These are phyloP conservation scores for Elaphurus davidianus DNA, from an alignment of 2,113 vertebrate genomes.

Conservation along the genomic window DNA sequence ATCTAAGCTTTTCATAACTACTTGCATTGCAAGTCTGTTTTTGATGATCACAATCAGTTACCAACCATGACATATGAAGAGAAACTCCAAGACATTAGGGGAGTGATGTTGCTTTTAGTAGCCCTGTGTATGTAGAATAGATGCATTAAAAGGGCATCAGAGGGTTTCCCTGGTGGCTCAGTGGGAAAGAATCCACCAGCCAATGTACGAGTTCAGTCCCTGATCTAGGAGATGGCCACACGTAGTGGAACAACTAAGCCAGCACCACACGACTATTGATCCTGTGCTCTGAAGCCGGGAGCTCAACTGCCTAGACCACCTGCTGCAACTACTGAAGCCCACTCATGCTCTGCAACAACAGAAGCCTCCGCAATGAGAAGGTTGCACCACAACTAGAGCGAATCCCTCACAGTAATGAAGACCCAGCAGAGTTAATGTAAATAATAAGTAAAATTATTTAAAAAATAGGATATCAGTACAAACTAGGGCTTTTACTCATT, in stretches of 20 bases:
- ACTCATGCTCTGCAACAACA: neutral
- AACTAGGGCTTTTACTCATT: neutral
- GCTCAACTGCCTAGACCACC: neutral
- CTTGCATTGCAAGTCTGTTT: neutral
- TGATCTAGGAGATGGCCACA: neutral
- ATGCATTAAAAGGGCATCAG: neutral
- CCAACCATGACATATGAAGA: neutral
- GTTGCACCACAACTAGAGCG: neutral
- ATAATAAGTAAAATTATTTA: neutral
- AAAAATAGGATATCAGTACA: neutral
- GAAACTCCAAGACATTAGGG: neutral
- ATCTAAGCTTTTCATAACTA: neutral
- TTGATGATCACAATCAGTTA: neutral
- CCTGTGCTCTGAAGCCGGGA: neutral
- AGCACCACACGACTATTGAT: accelerated
- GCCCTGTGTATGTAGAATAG: neutral
- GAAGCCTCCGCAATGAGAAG: neutral
- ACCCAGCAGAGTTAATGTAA: neutral
- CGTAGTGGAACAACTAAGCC: neutral
- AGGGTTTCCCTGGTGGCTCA: neutral
- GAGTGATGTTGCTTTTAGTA: neutral
- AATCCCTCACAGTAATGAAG: neutral
- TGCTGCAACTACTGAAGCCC: neutral
- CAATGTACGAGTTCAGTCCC: neutral
- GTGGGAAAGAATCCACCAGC: neutral